These are phyloP conservation scores for Mystacides longicornis DNA, from an alignment of 2,888 invertebrate genomes.

Conservation along the genomic window DNA sequence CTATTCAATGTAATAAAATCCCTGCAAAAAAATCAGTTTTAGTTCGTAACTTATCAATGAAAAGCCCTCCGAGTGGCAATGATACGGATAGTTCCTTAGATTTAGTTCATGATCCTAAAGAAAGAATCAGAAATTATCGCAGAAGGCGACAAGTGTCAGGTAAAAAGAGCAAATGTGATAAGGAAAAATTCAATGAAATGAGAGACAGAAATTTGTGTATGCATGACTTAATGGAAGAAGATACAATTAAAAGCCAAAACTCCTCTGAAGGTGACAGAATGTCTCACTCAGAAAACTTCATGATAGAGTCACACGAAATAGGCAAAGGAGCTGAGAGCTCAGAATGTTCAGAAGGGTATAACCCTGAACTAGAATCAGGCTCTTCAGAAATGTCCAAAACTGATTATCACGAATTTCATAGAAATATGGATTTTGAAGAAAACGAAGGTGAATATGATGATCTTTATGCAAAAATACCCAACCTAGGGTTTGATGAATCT, in stretches of 20 bases:
- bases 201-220: conserved; percentile 37
- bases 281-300: conserved; percentile 37
- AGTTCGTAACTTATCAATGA: conserved; percentile 53
- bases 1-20: conserved; percentile 57
- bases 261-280: conserved; percentile 47
- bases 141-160: conserved; percentile 57
- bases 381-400: conserved; percentile 55
- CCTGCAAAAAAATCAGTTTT: conserved; percentile 57
- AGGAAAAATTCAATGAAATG: conserved; percentile 32
- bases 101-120: conserved; percentile 59
- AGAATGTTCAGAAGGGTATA: conserved; percentile 61
- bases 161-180: conserved; percentile 50
- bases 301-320: conserved; percentile 32
- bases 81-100: conserved; percentile 66
- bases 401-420: conserved; percentile 30
- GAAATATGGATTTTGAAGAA: conserved; percentile 35
- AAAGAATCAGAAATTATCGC: conserved; percentile 60
- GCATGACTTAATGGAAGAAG: conserved; percentile 48
- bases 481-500: conserved; percentile 24
- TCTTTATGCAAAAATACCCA: conserved; percentile 25
- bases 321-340: conserved; percentile 53
- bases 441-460: conserved; percentile 52
- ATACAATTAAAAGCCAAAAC: conserved; percentile 44
- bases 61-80: conserved; percentile 67
- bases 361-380: conserved; percentile 57